Evolutionary conservation across 2,113 vertebrate species (phyloP).

Genomic region (Taurulus bubalis): DNA sequence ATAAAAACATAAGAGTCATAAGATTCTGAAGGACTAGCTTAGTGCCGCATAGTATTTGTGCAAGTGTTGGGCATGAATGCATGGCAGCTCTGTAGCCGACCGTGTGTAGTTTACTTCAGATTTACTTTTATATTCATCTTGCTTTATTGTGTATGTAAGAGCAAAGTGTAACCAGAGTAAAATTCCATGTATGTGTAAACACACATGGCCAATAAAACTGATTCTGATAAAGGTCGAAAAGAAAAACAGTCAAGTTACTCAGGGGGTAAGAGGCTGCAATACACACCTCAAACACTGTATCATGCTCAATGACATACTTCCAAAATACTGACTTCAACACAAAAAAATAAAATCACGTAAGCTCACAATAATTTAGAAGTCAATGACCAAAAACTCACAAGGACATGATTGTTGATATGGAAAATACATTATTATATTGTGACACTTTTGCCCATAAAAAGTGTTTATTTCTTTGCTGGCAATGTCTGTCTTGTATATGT

Average conservation of each 20-base stretch:
- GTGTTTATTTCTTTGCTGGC: background rate
- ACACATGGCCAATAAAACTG: no score
- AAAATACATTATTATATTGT: no score
- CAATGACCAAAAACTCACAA: background rate
- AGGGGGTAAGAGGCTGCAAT: background rate
- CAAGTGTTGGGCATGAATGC: background rate
- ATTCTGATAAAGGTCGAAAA: background rate
- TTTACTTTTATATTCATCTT: no score
- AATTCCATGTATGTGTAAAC: no score
- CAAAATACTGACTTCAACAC: no score
- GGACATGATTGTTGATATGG: background rate
- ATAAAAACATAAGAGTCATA: no score
- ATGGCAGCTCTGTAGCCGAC: background rate
- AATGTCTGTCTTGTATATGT: background rate
- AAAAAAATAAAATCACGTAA: background rate
- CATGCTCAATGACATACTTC: background rate
- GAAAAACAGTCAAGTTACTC: background rate
- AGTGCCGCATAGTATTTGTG: conserved; percentile 47
- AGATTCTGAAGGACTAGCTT: conserved; percentile 3
- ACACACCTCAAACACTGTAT: background rate
- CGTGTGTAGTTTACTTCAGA: background rate
- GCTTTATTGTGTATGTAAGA: no score
- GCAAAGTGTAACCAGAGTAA: no score
- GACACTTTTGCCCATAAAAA: background rate
- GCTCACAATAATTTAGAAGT: background rate